Conservation (phyloP, 37 sponge, comb jelly and placozoan species). For the Theonella swinhoei region DNA sequence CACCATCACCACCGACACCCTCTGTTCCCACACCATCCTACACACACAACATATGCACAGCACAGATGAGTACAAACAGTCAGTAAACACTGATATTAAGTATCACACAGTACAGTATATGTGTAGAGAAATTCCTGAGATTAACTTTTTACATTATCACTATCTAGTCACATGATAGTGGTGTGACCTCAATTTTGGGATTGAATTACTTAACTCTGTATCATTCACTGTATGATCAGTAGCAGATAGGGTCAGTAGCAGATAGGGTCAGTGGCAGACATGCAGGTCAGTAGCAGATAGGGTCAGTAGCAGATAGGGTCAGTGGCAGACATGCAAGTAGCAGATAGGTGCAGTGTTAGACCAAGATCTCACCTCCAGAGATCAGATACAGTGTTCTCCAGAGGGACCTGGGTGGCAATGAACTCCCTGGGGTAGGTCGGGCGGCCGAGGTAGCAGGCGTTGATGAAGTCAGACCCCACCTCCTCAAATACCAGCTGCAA, state of each 20-base stretch:
- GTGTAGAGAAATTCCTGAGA: too few relatives aligned
- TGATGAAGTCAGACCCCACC: constrained; percentile 89
- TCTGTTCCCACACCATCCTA: constrained; percentile 66
- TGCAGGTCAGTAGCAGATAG: too few relatives aligned
- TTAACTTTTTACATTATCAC: too few relatives aligned
- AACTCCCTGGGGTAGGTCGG: constrained; percentile 11
- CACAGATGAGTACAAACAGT: not conserved
- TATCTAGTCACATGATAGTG: not conserved
- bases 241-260: too few relatives aligned
- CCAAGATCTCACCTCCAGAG: constrained; percentile 53
- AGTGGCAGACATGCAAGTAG: not conserved
- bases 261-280: too few relatives aligned
- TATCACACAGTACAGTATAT: too few relatives aligned
- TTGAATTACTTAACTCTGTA: too few relatives aligned
- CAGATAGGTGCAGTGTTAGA: not conserved
- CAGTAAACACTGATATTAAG: too few relatives aligned
- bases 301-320: too few relatives aligned
- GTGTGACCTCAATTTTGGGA: too few relatives aligned
- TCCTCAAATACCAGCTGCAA: constrained; percentile 60
- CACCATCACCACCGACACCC: constrained; percentile 27
- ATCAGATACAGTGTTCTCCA: constrained; percentile 44
- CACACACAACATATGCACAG: not conserved
- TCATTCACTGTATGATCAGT: too few relatives aligned
- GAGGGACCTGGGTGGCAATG: constrained; percentile 63
- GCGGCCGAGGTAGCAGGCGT: constrained; percentile 62